These are phyloP conservation scores for Cydia strobilella DNA, from an alignment of 1,140 invertebrate species.

Conservation along the genomic window DNA sequence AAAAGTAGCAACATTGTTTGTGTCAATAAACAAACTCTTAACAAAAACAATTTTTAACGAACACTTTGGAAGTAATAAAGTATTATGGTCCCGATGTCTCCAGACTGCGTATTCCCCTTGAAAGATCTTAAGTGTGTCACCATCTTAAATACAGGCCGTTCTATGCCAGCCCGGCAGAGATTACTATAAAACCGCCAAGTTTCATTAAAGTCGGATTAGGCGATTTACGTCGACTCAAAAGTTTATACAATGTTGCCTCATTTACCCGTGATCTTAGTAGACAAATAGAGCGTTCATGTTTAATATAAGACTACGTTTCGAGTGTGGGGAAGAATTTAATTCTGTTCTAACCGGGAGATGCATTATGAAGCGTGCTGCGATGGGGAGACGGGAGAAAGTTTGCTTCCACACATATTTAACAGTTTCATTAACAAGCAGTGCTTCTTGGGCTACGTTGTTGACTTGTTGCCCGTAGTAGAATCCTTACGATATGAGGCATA, in stretches of 20 bases:
- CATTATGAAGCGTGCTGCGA: constrained; percentile 6
- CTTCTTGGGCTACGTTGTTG: too few relatives aligned
- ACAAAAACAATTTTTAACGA: constrained; percentile 31
- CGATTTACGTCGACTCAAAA: constrained; percentile 27
- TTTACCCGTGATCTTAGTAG: constrained; percentile 18
- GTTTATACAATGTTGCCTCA: constrained; percentile 31
- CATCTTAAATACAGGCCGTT: background rate
- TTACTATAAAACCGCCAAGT: constrained; percentile 29
- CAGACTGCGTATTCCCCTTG: background rate
- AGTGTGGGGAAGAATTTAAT: constrained; percentile 13
- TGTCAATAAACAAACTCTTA: constrained; percentile 20
- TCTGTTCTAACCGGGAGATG: background rate
- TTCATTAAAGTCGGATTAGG: constrained; percentile 30
- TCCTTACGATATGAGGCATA: too few relatives aligned
- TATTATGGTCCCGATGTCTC: constrained; percentile 25
- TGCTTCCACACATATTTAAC: background rate
- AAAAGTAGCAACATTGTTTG: constrained; percentile 26
- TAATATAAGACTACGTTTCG: constrained; percentile 13
- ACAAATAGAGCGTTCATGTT: constrained; percentile 27
- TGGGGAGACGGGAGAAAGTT: background rate
- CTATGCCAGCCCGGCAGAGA: background rate
- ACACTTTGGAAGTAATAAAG: constrained; percentile 27
- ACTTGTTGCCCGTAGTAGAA: background rate
- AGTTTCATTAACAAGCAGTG: too few relatives aligned
- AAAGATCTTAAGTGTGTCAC: background rate